phyloP scores from a whole-genome alignment of 2,888 invertebrate species.

The Drosophila fulvimacula region DNA sequence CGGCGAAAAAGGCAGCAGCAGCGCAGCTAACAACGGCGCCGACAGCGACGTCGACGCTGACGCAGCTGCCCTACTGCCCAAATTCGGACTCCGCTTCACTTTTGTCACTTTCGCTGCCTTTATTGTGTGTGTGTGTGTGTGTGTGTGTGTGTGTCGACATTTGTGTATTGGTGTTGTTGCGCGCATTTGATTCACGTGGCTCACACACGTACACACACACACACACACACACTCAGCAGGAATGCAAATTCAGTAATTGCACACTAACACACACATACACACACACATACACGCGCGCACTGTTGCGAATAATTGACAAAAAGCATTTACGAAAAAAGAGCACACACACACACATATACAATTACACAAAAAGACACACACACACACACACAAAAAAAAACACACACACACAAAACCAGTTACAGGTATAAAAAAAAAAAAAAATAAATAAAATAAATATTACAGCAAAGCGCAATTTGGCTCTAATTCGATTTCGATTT shows the following conservation, averaged over 20 bases:
- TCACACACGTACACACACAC: constrained; percentile 44
- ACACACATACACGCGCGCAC: constrained; percentile 36
- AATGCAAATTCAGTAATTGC: constrained; percentile 51
- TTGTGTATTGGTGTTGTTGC: constrained; percentile 55
- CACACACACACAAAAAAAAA: constrained; percentile 5
- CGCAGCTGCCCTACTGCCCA: constrained; percentile 25
- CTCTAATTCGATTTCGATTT: constrained; percentile 4
- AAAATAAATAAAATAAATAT: constrained; percentile 31
- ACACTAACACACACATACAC: constrained; percentile 32
- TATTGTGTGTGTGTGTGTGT: constrained; percentile 5
- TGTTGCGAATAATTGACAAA: constrained; percentile 24
- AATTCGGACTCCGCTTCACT: constrained; percentile 39
- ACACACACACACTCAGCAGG: constrained; percentile 12
- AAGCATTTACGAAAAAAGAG: constrained; percentile 16
- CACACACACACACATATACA: constrained; percentile 8
- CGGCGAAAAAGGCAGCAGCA: constrained; percentile 33
- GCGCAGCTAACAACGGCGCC: constrained; percentile 6
- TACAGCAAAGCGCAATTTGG: constrained; percentile 14
- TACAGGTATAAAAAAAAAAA: constrained; percentile 28
- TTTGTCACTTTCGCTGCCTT: constrained; percentile 54
- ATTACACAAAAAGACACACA: too few relatives aligned
- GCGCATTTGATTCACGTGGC: constrained; percentile 77
- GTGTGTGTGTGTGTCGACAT: constrained; percentile 10
- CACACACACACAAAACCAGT: constrained; percentile 16
- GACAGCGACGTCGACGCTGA: constrained; percentile 23